Evolutionary conservation across 1,140 invertebrate species (phyloP), one percentile per base, ranked within the genome.

Genomic region (Drosophila ficusphila): DNA sequence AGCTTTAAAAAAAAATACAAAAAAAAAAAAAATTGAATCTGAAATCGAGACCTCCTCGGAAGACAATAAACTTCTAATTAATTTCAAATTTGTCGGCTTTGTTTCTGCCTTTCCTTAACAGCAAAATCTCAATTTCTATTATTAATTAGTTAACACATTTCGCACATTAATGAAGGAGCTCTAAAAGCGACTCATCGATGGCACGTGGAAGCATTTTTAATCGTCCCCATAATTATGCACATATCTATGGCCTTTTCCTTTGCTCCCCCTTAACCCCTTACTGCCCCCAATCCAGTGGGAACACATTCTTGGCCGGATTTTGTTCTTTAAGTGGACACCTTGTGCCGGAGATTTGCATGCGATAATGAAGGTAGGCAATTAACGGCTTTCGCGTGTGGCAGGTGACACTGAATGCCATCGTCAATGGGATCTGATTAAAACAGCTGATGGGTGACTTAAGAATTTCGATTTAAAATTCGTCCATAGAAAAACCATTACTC

Each of bases 81-180:
- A 81, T 81, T 65, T 69, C 49, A 49, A 62, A 60, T 79, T 79
- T 12, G 41, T 39, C 38, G 51, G 23, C 60, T 46, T 74, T 29
- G 62, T 62, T 61, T 33, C 27, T 41, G 60, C 34, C 31, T 23
- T 54, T 54, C 39, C 31, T 31, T 38, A 18, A 16, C 6, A 52
- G 56, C 38, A 34, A 25, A 44, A 61, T 71, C 68, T 76, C 64
- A 76, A 85, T 83, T 79, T 73, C 65, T 76, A 73, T 85, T 61
- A 81, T 86, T 86, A 79, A 85, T 86, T 86, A 47, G 72, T 61
- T 76, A 86, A 76, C 79, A 85, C 81, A 85, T 86, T 73, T 86
- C 57, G 65, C 54, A 65, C 76, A 70, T 79, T 75, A 79, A 56
- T 71, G 46, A 71, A 57, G 41, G 46, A 57, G 44, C 56, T 56